Percentiles rank a stretch among this genome's conserved stretches.
Evolutionary conservation across 2,797 vertebrate species (phyloP).

Genomic region (Dallia pectoralis): DNA sequence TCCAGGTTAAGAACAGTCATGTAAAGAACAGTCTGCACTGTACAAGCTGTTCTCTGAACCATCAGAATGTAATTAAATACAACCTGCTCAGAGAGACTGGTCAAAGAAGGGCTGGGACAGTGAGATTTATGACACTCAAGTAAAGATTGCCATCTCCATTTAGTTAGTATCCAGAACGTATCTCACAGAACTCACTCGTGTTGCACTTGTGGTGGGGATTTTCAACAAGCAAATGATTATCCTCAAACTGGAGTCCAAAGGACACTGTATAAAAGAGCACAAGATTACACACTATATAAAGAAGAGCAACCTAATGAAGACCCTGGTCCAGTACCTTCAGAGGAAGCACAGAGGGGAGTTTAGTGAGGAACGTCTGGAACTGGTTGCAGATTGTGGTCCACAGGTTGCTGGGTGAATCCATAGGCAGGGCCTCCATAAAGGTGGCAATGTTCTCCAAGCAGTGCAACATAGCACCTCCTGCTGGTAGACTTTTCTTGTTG

Average conservation of each 20-base stretch:
- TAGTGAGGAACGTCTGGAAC: slow-evolving; percentile 97
- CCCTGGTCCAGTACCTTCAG: slow-evolving; percentile 82
- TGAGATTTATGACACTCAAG: not conserved
- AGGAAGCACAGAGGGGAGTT: slow-evolving; percentile 93
- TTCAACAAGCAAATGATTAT: slow-evolving; percentile 98
- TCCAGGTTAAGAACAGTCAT: not conserved
- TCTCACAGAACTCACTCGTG: slow-evolving; percentile 79
- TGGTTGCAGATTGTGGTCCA: slow-evolving; percentile 99
- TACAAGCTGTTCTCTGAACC: not conserved
- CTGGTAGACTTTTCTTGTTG: slow-evolving; percentile 96
- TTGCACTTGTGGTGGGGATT: slow-evolving; percentile 93
- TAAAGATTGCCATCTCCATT: not conserved
- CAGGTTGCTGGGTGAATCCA: slow-evolving; percentile 98
- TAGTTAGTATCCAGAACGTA: not conserved
- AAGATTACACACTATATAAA: not conserved
- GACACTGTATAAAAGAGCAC: slow-evolving; percentile 79
- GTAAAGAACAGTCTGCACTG: not conserved
- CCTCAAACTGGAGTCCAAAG: slow-evolving; percentile 94
- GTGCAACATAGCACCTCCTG: slow-evolving; percentile 95
- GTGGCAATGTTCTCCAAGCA: slow-evolving; percentile 97
- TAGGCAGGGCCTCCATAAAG: slow-evolving; percentile 98
- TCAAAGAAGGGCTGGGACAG: not conserved
- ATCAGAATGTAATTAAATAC: not conserved
- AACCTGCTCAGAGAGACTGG: not conserved
- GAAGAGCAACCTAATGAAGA: not conserved